Evolutionary conservation across 2,888 invertebrate genomes (phyloP), one percentile per base, ranked within the genome.

Genomic region (Arrhopalites spinosus): DNA sequence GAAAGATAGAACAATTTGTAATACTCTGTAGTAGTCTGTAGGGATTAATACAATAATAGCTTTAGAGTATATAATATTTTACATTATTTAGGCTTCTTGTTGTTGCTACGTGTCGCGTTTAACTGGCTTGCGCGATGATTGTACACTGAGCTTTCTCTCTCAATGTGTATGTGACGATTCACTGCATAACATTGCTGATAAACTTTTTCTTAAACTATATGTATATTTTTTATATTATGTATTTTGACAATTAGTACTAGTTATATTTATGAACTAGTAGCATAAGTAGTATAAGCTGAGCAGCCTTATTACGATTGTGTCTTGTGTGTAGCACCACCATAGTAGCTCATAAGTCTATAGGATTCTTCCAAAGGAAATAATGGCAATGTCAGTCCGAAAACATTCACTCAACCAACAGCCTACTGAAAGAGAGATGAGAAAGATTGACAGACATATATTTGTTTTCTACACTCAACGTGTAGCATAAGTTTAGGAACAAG

Each of bases 291-390:
- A 8, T 53, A n/a, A n/a, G n/a, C 23, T 53, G 15, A n/a, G 2
- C 53, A 53, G 53, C 53, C 53, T 53, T 53, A 53, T 53, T 5
- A 53, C n/a, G 53, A 53, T 53, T 53, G 53, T 53, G 53, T 53
- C 53, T 53, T 53, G n/a, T 53, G 8, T 20, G 20, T 53, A 53
- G 53, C 53, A 53, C 53, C 53, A 53, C 53, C 53, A 53, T n/a
- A 53, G 20, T 53, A 3, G 53, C 53, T 11, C 23, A 53, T 53
- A 53, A 53, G 53, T 53, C 53, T 53, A n/a, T 53, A 20, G 3
- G n/a, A n/a, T 17, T 1, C n/a, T 53, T 53, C n/a, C 53, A 53
- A 20, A 11, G n/a, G 53, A 5, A 53, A n/a, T 53, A 53, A 53
- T 23, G n/a, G 23, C 5, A n/a, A 3, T n/a, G n/a, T 53, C 20